Percentiles rank a stretch among this genome's conserved stretches.
phyloP scores from a whole-genome alignment of 1,140 invertebrate genomes.

The Yoshiicerus persimilis region DNA sequence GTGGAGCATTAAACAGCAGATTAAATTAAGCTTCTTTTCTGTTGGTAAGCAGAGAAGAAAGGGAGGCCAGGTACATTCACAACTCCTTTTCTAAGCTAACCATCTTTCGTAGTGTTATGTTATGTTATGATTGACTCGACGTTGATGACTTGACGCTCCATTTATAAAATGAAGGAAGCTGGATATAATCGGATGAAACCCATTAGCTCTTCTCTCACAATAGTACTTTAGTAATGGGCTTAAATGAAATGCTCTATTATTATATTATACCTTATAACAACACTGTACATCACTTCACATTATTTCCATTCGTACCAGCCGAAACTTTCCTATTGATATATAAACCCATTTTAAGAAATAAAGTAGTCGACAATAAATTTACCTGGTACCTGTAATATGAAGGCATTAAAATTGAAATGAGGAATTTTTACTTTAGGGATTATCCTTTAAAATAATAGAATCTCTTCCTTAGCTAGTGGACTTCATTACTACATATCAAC shows the following conservation, averaged over 20 bases:
- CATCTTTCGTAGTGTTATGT: neutral
- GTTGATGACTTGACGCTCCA: neutral
- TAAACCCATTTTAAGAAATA: neutral
- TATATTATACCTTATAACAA: neutral
- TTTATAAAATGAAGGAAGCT: neutral
- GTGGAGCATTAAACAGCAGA: neutral
- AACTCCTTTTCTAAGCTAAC: neutral
- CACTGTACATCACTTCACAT: too few relatives aligned
- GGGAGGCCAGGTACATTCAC: neutral
- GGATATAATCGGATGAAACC: neutral
- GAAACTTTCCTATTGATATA: neutral
- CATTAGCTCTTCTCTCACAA: neutral
- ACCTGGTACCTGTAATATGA: too few relatives aligned
- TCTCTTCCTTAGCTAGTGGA: too few relatives aligned
- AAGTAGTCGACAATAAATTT: neutral
- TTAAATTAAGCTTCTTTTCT: neutral
- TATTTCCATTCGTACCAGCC: neutral
- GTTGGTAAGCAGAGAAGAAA: neutral
- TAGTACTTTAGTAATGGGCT: neutral
- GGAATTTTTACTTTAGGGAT: too few relatives aligned
- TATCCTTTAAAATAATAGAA: too few relatives aligned
- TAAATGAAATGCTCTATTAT: neutral
- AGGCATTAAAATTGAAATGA: too few relatives aligned
- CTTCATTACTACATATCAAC: too few relatives aligned
- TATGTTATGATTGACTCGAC: neutral